phyloP scores from a whole-genome alignment of 2,797 vertebrate genomes.

The Dipus sagitta region DNA sequence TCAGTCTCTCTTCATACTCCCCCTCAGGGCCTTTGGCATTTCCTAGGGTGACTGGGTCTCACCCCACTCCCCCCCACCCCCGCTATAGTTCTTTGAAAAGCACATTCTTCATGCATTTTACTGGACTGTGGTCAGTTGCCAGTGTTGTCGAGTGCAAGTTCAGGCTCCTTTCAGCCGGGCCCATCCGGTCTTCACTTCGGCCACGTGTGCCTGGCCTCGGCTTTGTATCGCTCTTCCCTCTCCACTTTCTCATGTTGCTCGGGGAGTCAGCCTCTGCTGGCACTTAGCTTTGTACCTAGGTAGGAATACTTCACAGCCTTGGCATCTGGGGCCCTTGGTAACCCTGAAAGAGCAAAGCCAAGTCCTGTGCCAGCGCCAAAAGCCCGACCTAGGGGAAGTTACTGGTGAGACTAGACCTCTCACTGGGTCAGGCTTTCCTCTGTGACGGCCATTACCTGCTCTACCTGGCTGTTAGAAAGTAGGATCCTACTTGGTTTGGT shows the following conservation, averaged over 20 bases:
- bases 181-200: background rate
- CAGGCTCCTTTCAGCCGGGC: background rate
- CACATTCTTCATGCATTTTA: background rate
- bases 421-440: background rate
- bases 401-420: background rate
- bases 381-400: background rate
- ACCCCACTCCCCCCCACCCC: background rate
- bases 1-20: background rate
- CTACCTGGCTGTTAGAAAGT: background rate
- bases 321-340: background rate
- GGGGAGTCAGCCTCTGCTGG: slow-evolving; percentile 48
- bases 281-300: background rate
- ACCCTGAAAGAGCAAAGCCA: background rate
- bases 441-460: background rate
- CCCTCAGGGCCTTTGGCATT: slow-evolving; percentile 48
- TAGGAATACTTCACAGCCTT: background rate
- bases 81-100: slow-evolving; percentile 51
- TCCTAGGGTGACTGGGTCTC: slow-evolving; percentile 15
- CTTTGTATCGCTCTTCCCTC: background rate
- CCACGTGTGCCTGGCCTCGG: background rate
- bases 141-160: background rate
- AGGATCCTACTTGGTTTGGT: background rate
- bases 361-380: background rate
- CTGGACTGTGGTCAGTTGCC: slow-evolving; percentile 55
- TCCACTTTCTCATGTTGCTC: background rate